phyloP scores from a whole-genome alignment of 1,140 invertebrate species.

The Vollenhovia emeryi region DNA sequence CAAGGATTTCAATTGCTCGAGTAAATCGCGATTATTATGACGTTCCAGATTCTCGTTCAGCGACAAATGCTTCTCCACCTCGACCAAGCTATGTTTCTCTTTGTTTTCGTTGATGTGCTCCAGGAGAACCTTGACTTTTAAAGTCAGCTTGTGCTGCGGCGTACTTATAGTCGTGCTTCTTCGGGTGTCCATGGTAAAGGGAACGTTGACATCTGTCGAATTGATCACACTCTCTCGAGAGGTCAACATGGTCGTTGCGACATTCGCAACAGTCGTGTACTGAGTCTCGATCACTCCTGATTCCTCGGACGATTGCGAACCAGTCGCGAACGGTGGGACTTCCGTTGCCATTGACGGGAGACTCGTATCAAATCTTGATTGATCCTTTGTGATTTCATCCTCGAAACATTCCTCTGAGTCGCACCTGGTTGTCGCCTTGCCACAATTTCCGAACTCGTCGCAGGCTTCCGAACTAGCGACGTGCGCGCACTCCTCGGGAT shows the following conservation, averaged over 20 bases:
- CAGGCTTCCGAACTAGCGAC: background rate
- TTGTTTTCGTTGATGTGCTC: slow-evolving; percentile 69
- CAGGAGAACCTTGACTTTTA: slow-evolving; percentile 68
- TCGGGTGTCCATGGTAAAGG: slow-evolving; percentile 22
- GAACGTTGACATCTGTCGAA: background rate
- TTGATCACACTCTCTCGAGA: background rate
- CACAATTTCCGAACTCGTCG: slow-evolving; percentile 14
- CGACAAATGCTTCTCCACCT: slow-evolving; percentile 68
- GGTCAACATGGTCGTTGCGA: background rate
- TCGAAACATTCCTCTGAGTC: background rate
- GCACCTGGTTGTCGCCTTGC: background rate
- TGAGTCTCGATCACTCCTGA: background rate
- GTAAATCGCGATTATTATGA: slow-evolving; percentile 50
- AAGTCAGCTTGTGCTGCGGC: slow-evolving; percentile 49
- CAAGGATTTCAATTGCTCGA: slow-evolving; percentile 62
- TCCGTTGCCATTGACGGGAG: background rate
- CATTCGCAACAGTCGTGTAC: background rate
- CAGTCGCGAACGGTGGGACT: background rate
- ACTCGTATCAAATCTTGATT: background rate
- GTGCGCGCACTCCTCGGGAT: background rate
- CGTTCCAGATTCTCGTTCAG: slow-evolving; percentile 54
- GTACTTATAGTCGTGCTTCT: slow-evolving; percentile 37
- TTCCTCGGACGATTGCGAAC: background rate
- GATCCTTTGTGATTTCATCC: background rate
- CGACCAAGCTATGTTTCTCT: slow-evolving; percentile 65